phyloP scores from a whole-genome alignment of 1,140 invertebrate genomes.

The Listronotus oregonensis region DNA sequence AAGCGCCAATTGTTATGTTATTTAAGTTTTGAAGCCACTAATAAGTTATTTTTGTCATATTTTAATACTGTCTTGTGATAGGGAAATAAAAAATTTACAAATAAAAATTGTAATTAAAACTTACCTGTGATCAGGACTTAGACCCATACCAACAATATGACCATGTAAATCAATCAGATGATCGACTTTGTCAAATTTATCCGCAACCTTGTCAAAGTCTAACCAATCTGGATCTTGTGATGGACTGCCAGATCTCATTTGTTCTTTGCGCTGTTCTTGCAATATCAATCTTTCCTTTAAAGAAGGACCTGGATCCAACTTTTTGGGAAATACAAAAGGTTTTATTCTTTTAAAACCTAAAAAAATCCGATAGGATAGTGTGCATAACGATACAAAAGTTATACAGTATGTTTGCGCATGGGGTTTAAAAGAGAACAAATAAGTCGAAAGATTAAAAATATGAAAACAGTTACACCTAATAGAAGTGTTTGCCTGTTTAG shows the following conservation, averaged over 20 bases:
- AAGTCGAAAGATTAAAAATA: too few relatives aligned
- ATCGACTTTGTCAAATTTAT: slow-evolving; percentile 80
- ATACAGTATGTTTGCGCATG: too few relatives aligned
- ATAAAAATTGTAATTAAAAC: too few relatives aligned
- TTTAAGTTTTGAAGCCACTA: too few relatives aligned
- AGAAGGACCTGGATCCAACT: slow-evolving; percentile 70
- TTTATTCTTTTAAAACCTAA: slow-evolving; percentile 78
- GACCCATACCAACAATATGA: slow-evolving; percentile 87
- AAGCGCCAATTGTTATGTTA: too few relatives aligned
- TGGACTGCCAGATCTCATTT: slow-evolving; percentile 57
- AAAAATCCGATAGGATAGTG: slow-evolving; percentile 3
- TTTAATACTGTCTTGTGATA: too few relatives aligned
- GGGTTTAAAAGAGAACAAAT: too few relatives aligned
- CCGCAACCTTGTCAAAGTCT: slow-evolving; percentile 70
- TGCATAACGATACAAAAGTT: too few relatives aligned
- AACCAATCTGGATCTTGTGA: slow-evolving; percentile 68
- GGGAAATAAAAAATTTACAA: too few relatives aligned
- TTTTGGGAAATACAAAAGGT: slow-evolving; percentile 71
- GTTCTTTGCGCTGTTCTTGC: slow-evolving; percentile 60
- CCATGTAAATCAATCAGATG: slow-evolving; percentile 86
- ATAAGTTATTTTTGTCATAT: too few relatives aligned
- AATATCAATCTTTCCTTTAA: slow-evolving; percentile 70
- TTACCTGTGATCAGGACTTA: slow-evolving; percentile 85
- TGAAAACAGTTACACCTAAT: too few relatives aligned
- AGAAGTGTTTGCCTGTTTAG: too few relatives aligned